Base-by-base conservation (phyloP, 2,797 vertebrate genomes). In the Heteromormyrus szaboi region DNA sequence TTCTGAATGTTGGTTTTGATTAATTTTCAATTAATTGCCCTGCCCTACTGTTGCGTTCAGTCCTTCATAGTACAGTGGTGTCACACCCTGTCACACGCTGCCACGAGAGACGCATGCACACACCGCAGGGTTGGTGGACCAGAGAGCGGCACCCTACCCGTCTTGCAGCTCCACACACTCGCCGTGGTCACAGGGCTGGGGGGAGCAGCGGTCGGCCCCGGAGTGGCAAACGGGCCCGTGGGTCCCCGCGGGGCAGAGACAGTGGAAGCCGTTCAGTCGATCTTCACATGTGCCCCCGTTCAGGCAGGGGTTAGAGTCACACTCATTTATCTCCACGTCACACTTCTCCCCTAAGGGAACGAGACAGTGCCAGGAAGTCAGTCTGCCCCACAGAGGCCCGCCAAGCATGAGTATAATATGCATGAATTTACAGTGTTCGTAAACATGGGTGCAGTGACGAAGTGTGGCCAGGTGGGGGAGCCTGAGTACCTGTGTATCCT, bases 241-340 rank as follows among this genome's bases (percentile, higher is more conserved):
- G 85, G 97, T 97, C 0, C 96, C 96, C 25, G 96, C 95, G 0
- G 97, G 97, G 90, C 98, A 99, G 0, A 94, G 65, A 85, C 98
- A 99, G 0, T 93, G 91, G 89, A 98, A 99, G 3, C 96, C 93
- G 0, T 99, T 98, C 87, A 97, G 91, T 86, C 96, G 96, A 4
- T 99, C 96, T 33, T 95, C 8, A 6, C 98, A 99, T 0, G 97
- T 98, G 0, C 98, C 98, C 0, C 98, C 97, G 2, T 96, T 98
- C 90, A 97, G 95, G 89, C 98, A 99, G 0, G 98, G 98, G 91
- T 93, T 97, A 72, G 98, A 98, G 46, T 90, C 89, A 89, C 98
- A 99, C 90, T 99, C 98, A 1, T 99, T 94, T 5, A 99, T 97
- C 86, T 98, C 96, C 53, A 94, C 89, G 0, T 96, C 95, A 48